Conservation (phyloP, 2,113 vertebrate genomes). For the Rana temporaria region DNA sequence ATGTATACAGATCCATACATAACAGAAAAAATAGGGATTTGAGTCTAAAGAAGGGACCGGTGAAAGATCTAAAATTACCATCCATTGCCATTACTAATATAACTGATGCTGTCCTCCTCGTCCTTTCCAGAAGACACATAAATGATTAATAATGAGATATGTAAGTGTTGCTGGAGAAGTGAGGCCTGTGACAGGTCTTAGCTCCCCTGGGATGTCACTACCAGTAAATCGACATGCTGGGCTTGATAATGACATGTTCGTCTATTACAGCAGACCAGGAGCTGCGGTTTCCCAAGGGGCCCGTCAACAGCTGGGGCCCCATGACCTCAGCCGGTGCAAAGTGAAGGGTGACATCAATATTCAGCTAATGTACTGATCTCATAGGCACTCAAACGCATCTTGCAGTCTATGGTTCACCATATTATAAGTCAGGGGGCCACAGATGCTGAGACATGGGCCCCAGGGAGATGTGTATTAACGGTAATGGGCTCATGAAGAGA, state of each 20-base stretch:
- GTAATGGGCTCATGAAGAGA: too few species aligned
- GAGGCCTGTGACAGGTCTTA: not conserved
- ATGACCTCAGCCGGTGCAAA: constrained; percentile 7
- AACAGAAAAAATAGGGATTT: too few species aligned
- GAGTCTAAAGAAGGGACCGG: too few species aligned
- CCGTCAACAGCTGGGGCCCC: not conserved
- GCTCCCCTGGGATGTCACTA: not conserved
- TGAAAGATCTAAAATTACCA: too few species aligned
- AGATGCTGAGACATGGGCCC: not conserved
- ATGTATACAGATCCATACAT: too few species aligned
- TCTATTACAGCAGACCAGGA: constrained; percentile 7
- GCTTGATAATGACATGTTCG: constrained; percentile 3
- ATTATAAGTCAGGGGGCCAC: not conserved
- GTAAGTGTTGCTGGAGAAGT: not conserved
- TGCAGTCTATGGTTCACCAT: not conserved
- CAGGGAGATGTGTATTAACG: too few species aligned
- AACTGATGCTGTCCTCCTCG: not conserved
- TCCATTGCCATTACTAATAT: not conserved
- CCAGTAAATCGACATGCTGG: not conserved
- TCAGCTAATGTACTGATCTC: not conserved
- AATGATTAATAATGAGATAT: constrained; percentile 17
- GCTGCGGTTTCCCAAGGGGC: not conserved
- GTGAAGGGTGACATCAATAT: constrained; percentile 4
- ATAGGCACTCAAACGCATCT: not conserved
- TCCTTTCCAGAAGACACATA: not conserved